Evolutionary conservation across 2,888 invertebrate species (phyloP), one percentile per base, ranked within the genome.

Genomic region (Dione vanillae): DNA sequence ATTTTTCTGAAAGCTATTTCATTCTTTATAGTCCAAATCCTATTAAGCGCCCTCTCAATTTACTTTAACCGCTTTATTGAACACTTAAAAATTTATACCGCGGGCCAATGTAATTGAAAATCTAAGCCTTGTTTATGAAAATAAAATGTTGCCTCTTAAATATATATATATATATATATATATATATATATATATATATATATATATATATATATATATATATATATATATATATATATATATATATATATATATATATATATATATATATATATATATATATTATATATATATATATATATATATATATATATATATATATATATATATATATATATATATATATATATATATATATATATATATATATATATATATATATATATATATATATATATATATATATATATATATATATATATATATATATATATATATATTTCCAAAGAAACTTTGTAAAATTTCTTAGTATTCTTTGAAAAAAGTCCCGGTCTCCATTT

Each of bases 41-140:
- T 52, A 62, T 69, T 69, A 56, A 45, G 40, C 54, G 37, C 41
- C 67, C 45, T 54, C 59, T 58, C 66, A 58, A 66, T 58, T 58
- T 54, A 52, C 54, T 66, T 54, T 51, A 61, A 70, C 52, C 61
- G 40, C 45, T 71, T 67, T 64, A 52, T 67, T 16, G 58, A 61
- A 65, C 64, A 59, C 64, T 71, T 67, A 51, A 43, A 62, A 56
- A 70, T 62, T 47, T 67, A 70, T 58, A 49, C 49, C 37, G 49
- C 47, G 64, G 64, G 20, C 64, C 64, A 40, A 49, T 64, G 35
- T 58, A 64, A 71, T 58, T 67, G 67, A 64, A 67, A 64, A 67
- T 56, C 67, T 67, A 64, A 67, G 59, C 43, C 45, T 40, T 71
- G 59, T 68, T 69, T 65, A 69, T 54, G 16, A 65, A 65, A 61